Percentiles rank a stretch among this genome's conserved stretches.
Evolutionary conservation across 2,888 invertebrate genomes (phyloP).

Genomic region (Volucella inanis): DNA sequence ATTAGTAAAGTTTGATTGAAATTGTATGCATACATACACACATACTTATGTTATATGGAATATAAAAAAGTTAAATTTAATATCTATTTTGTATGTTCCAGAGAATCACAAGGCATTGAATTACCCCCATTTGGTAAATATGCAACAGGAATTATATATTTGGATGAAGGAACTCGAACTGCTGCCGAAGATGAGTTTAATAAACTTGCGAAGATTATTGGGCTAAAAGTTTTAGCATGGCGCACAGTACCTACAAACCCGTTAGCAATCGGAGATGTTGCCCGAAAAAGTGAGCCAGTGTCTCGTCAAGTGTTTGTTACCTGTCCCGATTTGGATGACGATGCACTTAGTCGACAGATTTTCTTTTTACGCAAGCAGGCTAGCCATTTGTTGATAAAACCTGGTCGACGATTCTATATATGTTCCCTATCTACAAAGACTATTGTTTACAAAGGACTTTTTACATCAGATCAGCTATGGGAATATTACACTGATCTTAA

Average conservation of each 20-base stretch:
- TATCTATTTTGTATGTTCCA: slow-evolving; percentile 80
- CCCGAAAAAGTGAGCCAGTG: slow-evolving; percentile 96
- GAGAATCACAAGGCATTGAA: slow-evolving; percentile 90
- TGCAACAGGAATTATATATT: slow-evolving; percentile 97
- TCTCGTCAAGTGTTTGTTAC: slow-evolving; percentile 97
- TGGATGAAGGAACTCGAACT: slow-evolving; percentile 92
- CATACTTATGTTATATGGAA: background rate
- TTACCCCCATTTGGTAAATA: slow-evolving; percentile 95
- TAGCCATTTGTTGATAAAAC: slow-evolving; percentile 93
- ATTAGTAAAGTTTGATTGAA: background rate
- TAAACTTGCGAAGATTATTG: slow-evolving; percentile 90
- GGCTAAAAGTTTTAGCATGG: slow-evolving; percentile 95
- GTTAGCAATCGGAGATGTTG: slow-evolving; percentile 94
- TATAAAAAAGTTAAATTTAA: background rate
- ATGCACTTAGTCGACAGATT: slow-evolving; percentile 86
- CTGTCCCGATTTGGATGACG: slow-evolving; percentile 83
- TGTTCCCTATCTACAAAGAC: slow-evolving; percentile 96
- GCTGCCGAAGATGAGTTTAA: slow-evolving; percentile 92
- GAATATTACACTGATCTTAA: slow-evolving; percentile 88
- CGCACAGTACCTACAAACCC: slow-evolving; percentile 95
- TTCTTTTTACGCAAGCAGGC: slow-evolving; percentile 97
- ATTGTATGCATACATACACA: background rate
- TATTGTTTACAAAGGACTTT: slow-evolving; percentile 98
- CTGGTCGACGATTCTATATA: slow-evolving; percentile 96
- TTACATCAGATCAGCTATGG: slow-evolving; percentile 96